Conservation (phyloP, 2,888 invertebrate genomes). For the Agelastica alni region DNA sequence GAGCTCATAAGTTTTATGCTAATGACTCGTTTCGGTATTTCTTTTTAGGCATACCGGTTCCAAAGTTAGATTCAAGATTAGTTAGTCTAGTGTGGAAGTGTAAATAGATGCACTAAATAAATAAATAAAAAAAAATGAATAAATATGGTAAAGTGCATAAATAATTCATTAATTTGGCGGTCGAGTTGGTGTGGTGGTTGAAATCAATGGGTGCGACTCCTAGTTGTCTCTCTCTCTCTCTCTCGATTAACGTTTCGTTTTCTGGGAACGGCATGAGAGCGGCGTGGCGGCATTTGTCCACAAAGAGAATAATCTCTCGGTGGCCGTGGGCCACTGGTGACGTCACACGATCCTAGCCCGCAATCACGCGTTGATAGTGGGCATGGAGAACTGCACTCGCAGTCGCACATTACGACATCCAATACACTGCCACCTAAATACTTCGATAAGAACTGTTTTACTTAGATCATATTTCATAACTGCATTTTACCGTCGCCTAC, state of each 20-base stretch:
- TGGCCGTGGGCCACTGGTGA: constrained; percentile 10
- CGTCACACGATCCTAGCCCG: constrained; percentile 5
- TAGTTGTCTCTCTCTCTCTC: neutral
- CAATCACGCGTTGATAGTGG: constrained; percentile 8
- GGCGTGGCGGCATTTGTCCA: constrained; percentile 20
- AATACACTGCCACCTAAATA: no score
- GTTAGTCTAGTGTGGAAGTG: neutral
- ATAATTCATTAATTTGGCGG: constrained; percentile 35
- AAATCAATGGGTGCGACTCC: constrained; percentile 41
- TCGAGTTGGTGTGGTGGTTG: constrained; percentile 5
- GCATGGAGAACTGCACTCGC: constrained; percentile 1
- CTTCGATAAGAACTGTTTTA: no score
- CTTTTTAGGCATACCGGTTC: neutral
- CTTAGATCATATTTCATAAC: no score
- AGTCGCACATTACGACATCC: no score
- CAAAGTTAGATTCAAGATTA: neutral
- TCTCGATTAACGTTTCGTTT: constrained; percentile 17
- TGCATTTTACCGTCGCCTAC: no score
- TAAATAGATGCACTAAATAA: neutral
- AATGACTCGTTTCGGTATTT: no score
- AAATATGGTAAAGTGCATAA: constrained; percentile 14
- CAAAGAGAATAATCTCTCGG: constrained; percentile 12
- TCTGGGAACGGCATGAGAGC: constrained; percentile 32
- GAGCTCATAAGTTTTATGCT: no score
- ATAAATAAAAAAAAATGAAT: constrained; percentile 1